Evolutionary conservation across 2,797 vertebrate species (phyloP).

Genomic region (Enteromius anoplus): DNA sequence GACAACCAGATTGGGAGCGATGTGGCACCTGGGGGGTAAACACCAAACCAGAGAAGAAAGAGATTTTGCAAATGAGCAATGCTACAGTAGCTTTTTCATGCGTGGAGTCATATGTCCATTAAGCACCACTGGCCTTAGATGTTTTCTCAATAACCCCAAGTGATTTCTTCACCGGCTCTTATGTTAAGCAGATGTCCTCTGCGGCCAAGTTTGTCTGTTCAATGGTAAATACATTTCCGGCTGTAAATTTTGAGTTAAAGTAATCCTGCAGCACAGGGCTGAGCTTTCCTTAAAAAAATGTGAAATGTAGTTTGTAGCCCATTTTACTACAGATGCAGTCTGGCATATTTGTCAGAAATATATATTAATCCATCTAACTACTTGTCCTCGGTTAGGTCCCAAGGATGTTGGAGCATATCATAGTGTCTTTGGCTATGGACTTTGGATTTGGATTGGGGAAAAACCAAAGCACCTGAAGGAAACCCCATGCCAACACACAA

Average conservation of each 20-base stretch:
- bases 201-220: conserved; percentile 17
- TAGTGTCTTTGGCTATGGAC: not conserved
- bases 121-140: conserved; percentile 11
- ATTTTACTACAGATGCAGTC: not conserved
- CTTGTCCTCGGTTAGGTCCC: not conserved
- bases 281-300: not conserved
- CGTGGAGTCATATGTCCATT: conserved; percentile 34
- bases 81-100: conserved; percentile 2
- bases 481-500: not conserved
- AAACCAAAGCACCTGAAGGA: not conserved
- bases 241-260: not conserved
- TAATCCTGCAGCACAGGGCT: conserved; percentile 13
- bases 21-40: conserved; percentile 48
- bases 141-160: conserved; percentile 41
- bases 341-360: not conserved
- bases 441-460: not conserved
- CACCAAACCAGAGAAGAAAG: conserved; percentile 23
- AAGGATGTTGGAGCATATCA: not conserved
- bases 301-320: not conserved
- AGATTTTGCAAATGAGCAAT: conserved; percentile 39
- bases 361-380: not conserved
- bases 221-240: not conserved
- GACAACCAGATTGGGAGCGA: conserved; percentile 49
- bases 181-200: conserved; percentile 11
- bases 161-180: conserved; percentile 20